These are phyloP conservation scores for Trachurus trachurus DNA, from an alignment of 2,797 vertebrate species.

Conservation along the genomic window DNA sequence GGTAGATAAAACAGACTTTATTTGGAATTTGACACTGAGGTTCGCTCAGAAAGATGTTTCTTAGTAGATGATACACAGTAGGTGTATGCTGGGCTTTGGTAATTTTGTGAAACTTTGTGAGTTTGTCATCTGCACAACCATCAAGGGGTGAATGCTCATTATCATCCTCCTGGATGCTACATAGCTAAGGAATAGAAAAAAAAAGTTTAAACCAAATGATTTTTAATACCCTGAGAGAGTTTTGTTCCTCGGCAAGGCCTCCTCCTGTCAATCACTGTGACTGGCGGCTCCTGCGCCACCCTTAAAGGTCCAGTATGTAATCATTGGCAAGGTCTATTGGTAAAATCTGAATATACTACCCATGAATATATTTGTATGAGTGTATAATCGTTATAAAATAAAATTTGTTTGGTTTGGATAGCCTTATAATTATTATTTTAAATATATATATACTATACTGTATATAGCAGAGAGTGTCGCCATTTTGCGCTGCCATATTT, in stretches of 20 bases:
- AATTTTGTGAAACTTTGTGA: not conserved
- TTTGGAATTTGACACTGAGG: conserved; percentile 15
- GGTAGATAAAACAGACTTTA: conserved; percentile 22
- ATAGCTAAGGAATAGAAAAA: conserved; percentile 17
- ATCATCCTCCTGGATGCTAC: conserved; percentile 1
- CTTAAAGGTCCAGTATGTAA: not conserved
- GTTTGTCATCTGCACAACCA: conserved; percentile 8
- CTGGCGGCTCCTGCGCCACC: conserved; percentile 41
- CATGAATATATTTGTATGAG: no score
- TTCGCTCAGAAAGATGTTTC: conserved; percentile 20
- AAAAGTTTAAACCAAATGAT: conserved; percentile 18
- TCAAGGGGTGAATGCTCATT: conserved; percentile 23
- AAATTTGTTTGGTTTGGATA: no score
- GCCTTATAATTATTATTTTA: no score
- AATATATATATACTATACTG: no score
- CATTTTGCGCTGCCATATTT: no score
- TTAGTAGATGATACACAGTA: conserved; percentile 1
- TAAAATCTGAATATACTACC: no score
- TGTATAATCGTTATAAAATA: no score
- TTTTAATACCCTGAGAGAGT: conserved; percentile 21
- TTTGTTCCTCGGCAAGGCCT: conserved; percentile 33
- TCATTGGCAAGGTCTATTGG: no score
- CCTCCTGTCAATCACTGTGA: conserved; percentile 59
- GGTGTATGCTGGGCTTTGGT: conserved; percentile 13
- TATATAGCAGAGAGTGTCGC: no score